phyloP scores from a whole-genome alignment of 2,888 invertebrate genomes.

The Lepidocyrtoides sp. region DNA sequence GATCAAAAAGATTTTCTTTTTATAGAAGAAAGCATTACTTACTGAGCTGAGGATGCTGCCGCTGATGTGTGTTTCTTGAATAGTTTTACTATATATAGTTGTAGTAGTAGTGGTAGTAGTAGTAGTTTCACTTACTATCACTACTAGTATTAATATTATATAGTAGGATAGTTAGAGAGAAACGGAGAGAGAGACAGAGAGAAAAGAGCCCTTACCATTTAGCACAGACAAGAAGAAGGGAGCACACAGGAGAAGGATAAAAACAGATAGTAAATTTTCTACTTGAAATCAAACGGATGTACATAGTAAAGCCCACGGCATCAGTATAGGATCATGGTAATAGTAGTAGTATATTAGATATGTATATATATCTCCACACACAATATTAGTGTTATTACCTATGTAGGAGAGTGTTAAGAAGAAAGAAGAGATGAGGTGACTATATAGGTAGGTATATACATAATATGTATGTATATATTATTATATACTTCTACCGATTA shows the following conservation, averaged over 20 bases:
- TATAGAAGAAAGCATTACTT: conserved; percentile 62
- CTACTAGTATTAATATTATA: conserved; percentile 63
- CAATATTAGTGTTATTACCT: conserved; percentile 34
- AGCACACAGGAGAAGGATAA: conserved; percentile 61
- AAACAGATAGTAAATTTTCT: conserved; percentile 79
- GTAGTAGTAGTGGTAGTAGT: conserved; percentile 5
- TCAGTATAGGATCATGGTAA: conserved; percentile 44
- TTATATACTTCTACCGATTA: no score
- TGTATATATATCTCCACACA: not conserved
- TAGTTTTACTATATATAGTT: no score
- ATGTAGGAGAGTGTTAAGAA: conserved; percentile 48
- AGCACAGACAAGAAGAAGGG: conserved; percentile 51
- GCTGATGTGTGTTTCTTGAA: conserved; percentile 59
- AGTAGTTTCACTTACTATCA: conserved; percentile 42
- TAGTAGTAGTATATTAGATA: conserved; percentile 10
- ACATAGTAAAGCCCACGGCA: conserved; percentile 51
- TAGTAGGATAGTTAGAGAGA: conserved; percentile 55
- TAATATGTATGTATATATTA: not conserved
- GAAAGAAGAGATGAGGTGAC: conserved; percentile 73
- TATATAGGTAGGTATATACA: conserved; percentile 24
- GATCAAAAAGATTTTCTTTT: conserved; percentile 72
- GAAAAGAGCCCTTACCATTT: conserved; percentile 71
- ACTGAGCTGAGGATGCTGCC: conserved; percentile 72
- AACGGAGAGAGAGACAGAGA: conserved; percentile 15
- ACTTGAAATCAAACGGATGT: conserved; percentile 79